A percentile compares a stretch with the other conserved stretches of the same genome.
Evolutionary conservation across 2,113 vertebrate species (phyloP).

Genomic region (Mesitornis unicolor): DNA sequence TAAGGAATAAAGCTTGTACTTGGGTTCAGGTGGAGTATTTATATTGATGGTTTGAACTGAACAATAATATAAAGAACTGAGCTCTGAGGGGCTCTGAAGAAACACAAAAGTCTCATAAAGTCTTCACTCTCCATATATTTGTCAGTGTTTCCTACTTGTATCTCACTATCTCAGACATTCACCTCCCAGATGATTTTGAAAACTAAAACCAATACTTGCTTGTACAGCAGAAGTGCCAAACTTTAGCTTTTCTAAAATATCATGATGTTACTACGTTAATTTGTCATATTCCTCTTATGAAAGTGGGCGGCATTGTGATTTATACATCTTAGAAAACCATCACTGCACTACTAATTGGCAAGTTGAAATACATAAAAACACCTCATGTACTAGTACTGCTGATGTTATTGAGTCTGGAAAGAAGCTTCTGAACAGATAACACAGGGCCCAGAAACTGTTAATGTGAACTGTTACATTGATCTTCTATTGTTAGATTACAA

Average conservation of each 20-base stretch:
- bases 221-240: background rate
- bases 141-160: background rate
- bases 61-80: background rate
- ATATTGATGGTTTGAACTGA: background rate
- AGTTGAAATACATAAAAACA: background rate
- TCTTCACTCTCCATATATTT: background rate
- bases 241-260: background rate
- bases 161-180: background rate
- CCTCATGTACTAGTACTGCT: background rate
- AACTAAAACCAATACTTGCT: background rate
- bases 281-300: background rate
- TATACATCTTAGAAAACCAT: background rate
- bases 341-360: background rate
- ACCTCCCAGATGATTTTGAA: background rate
- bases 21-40: background rate
- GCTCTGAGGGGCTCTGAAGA: background rate
- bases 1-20: background rate
- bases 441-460: background rate
- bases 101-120: background rate
- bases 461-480: background rate
- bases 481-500: background rate
- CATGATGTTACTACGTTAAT: background rate
- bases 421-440: background rate
- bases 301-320: background rate
- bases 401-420: background rate